Percentiles rank a stretch among this genome's conserved stretches.
phyloP scores from a whole-genome alignment of 1,140 invertebrate species.

The Pachyrhynchus sulphureomaculatus region DNA sequence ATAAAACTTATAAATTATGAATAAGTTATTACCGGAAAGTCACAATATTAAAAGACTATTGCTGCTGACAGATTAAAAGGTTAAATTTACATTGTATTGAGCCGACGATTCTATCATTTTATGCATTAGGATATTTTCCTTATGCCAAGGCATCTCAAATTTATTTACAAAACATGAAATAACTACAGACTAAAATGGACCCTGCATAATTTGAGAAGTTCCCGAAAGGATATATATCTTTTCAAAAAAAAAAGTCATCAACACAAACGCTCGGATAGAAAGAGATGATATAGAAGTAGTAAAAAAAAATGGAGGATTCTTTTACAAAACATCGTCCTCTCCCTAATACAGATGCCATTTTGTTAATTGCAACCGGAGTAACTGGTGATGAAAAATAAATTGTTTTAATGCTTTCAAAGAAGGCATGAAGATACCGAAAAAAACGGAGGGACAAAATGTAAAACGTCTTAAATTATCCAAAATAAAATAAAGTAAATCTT shows the following conservation, averaged over 20 bases:
- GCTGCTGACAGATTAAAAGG: slow-evolving; percentile 48
- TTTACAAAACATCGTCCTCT: too few relatives aligned
- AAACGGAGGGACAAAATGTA: too few relatives aligned
- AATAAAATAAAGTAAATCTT: too few relatives aligned
- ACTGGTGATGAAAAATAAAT: slow-evolving; percentile 6
- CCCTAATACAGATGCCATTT: too few relatives aligned
- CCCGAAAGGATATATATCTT: slow-evolving; percentile 36
- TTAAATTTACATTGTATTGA: slow-evolving; percentile 46
- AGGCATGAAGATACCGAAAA: too few relatives aligned
- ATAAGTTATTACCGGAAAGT: slow-evolving; percentile 49
- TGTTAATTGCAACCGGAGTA: too few relatives aligned
- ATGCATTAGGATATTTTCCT: slow-evolving; percentile 48
- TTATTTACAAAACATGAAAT: slow-evolving; percentile 49
- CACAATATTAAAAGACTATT: slow-evolving; percentile 43
- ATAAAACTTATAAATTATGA: slow-evolving; percentile 44
- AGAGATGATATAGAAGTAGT: too few relatives aligned
- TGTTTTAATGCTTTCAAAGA: slow-evolving; percentile 6
- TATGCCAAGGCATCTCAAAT: slow-evolving; percentile 48
- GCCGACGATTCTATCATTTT: slow-evolving; percentile 52
- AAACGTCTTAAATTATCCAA: too few relatives aligned
- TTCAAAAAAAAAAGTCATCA: too few relatives aligned
- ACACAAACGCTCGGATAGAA: too few relatives aligned
- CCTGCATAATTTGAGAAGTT: slow-evolving; percentile 42
- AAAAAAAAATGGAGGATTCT: too few relatives aligned
- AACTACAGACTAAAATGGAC: slow-evolving; percentile 40